Percentiles rank a stretch among this genome's conserved stretches.
These are phyloP conservation scores for Eretmocerus hayati DNA, from an alignment of 2,888 invertebrate genomes.

Conservation along the genomic window DNA sequence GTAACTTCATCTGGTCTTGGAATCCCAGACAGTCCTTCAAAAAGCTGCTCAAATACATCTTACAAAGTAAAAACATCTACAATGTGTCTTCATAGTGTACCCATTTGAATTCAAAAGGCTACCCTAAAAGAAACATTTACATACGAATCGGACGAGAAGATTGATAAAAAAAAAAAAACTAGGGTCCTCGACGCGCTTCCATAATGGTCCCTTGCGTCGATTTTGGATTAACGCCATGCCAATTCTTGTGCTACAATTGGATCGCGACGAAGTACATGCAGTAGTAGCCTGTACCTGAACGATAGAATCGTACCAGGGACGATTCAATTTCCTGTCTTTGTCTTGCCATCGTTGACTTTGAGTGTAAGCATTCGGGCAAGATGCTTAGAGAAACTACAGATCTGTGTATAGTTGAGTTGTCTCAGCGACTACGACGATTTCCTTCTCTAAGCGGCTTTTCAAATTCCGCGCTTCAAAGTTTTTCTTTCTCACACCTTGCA, in stretches of 20 bases:
- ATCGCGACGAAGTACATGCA: too few relatives aligned
- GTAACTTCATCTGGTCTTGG: too few relatives aligned
- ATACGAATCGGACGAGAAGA: conserved; percentile 1
- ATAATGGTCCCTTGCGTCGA: conserved; percentile 1
- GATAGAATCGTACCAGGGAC: background rate
- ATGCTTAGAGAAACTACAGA: background rate
- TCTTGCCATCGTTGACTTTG: background rate
- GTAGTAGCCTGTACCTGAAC: too few relatives aligned
- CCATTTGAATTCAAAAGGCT: too few relatives aligned
- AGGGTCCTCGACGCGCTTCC: background rate
- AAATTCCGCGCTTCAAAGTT: conserved; percentile 5
- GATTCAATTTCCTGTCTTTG: conserved; percentile 16
- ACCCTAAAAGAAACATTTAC: too few relatives aligned
- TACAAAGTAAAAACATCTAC: too few relatives aligned
- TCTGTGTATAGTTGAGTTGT: background rate
- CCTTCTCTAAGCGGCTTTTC: conserved; percentile 7
- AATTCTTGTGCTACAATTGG: too few relatives aligned
- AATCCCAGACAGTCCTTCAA: too few relatives aligned
- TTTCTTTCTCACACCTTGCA: background rate
- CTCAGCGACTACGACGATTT: background rate
- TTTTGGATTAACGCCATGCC: conserved; percentile 7
- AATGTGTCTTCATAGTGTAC: too few relatives aligned
- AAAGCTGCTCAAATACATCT: too few relatives aligned
- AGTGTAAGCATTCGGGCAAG: too few relatives aligned
- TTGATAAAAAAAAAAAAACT: background rate